phyloP scores from a whole-genome alignment of 2,888 invertebrate genomes.

The Habroteleia sp. region DNA sequence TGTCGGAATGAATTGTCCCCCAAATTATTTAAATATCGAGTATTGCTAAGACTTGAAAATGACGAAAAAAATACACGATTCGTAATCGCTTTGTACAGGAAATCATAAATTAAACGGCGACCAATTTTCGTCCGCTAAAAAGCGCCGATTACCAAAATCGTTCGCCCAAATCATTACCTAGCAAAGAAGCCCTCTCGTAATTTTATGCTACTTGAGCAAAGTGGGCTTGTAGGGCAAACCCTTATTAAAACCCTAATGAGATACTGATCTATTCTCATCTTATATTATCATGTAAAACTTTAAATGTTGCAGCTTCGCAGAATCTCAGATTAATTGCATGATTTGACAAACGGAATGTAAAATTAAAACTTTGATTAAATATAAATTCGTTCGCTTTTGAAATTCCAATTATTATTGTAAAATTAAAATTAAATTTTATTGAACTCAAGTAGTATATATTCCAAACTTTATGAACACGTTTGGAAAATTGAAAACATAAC shows the following conservation, averaged over 20 bases:
- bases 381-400: too few relatives aligned
- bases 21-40: slow-evolving; percentile 27
- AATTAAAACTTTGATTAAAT: neutral
- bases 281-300: slow-evolving; percentile 29
- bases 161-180: slow-evolving; percentile 46
- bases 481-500: too few relatives aligned
- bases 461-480: too few relatives aligned
- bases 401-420: too few relatives aligned
- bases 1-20: slow-evolving; percentile 17
- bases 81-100: slow-evolving; percentile 34
- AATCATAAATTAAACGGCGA: slow-evolving; percentile 52
- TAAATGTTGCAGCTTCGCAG: slow-evolving; percentile 21
- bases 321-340: slow-evolving; percentile 34
- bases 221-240: slow-evolving; percentile 63
- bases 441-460: too few relatives aligned
- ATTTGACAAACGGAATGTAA: slow-evolving; percentile 25
- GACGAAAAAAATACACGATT: neutral
- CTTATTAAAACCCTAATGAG: slow-evolving; percentile 72
- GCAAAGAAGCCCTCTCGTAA: slow-evolving; percentile 58
- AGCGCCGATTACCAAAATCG: slow-evolving; percentile 67
- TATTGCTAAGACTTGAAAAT: neutral
- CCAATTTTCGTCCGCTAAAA: slow-evolving; percentile 59
- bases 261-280: slow-evolving; percentile 67
- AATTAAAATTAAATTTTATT: too few relatives aligned
- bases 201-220: slow-evolving; percentile 65